These are phyloP conservation scores for Gastrophysa polygoni DNA, from an alignment of 2,888 invertebrate species.

Conservation along the genomic window DNA sequence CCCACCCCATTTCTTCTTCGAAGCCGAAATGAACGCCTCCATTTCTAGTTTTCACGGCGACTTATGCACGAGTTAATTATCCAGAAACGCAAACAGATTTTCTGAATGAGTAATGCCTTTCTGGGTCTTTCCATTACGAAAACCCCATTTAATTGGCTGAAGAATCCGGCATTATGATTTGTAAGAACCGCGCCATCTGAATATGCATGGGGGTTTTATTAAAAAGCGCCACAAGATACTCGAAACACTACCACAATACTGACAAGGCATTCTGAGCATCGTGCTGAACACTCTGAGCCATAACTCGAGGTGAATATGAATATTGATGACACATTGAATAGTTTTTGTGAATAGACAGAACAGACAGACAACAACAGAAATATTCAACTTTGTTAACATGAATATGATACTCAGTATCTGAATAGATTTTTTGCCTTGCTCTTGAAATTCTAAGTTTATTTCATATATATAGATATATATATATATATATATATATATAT, in stretches of 20 bases:
- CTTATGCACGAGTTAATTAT: slow-evolving; percentile 41
- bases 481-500: too few relatives aligned
- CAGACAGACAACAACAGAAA: too few relatives aligned
- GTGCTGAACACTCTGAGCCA: too few relatives aligned
- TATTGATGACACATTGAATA: too few relatives aligned
- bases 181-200: neutral
- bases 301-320: too few relatives aligned
- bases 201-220: neutral
- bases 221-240: neutral
- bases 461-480: too few relatives aligned
- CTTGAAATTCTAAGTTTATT: too few relatives aligned
- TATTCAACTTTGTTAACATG: too few relatives aligned
- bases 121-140: slow-evolving; percentile 24
- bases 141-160: slow-evolving; percentile 29
- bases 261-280: too few relatives aligned
- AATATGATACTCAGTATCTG: too few relatives aligned
- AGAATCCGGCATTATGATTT: slow-evolving; percentile 18
- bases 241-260: neutral
- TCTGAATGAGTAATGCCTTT: slow-evolving; percentile 37
- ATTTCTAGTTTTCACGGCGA: slow-evolving; percentile 37
- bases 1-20: neutral
- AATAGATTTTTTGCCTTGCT: too few relatives aligned
- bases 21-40: slow-evolving; percentile 35
- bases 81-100: slow-evolving; percentile 41
- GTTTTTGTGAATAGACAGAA: too few relatives aligned